Evolutionary conservation across 2,888 invertebrate genomes (phyloP), one percentile per base, ranked within the genome.

Genomic region (Belgica antarctica): DNA sequence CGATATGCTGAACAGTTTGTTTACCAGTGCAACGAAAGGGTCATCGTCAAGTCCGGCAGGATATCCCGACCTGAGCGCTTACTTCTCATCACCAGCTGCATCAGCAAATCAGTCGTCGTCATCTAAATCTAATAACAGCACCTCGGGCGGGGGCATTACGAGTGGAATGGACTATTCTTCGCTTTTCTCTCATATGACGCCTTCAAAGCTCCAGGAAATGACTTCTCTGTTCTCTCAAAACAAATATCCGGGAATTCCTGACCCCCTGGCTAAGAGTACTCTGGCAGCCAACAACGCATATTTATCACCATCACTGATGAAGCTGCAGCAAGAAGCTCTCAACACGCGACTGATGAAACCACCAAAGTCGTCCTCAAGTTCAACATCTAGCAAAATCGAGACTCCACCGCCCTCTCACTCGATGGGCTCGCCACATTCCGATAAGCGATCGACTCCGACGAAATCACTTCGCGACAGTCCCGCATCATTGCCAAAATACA

Each of bases 211-310:
- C 12, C 70, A 70, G 81, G 85, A 73, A 78, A 83, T 76, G 77
- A 82, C 73, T 72, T 82, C 74, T 46, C 73, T 72, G 76, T 85
- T 72, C 78, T 83, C 73, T 76, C 85, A 73, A 80, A 76, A 76
- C 69, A 79, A 78, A 71, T 79, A 79, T 74, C 77, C 77, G 71
- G 76, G 78, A 3, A 85, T 89, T 73, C 88, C 89, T 0, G 91
- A 91, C 78, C 89, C 90, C 0, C 84, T 91, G 81, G 87, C 89
- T 0, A 89, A 89, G 75, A 86, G 88, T 10, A 88, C 89, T 27
- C 79, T 90, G 73, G 87, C 88, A 7, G 88, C 90, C 1, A 89
- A 89, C 75, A 91, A 90, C 76, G 88, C 91, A 83, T 92, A 90
- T 73, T 82, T 91, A 74, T 86, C 89, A 5, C 89, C 89, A 17